phyloP scores from a whole-genome alignment of 2,888 invertebrate genomes.

The Apamea monoglypha region DNA sequence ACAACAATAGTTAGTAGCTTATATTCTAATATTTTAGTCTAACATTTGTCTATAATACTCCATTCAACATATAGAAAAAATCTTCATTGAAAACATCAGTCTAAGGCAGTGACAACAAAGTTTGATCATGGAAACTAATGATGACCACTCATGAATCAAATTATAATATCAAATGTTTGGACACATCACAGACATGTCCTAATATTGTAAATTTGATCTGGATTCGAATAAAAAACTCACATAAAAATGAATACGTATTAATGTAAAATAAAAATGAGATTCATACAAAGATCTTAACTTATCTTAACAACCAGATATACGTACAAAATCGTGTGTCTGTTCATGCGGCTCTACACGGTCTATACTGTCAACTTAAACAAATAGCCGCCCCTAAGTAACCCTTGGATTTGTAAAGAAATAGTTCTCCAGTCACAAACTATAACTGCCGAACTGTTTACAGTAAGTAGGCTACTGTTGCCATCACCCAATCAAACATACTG shows the following conservation, averaged over 20 bases:
- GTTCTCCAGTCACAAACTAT: conserved; percentile 16
- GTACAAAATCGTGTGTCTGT: conserved; percentile 54
- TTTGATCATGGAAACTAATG: conserved; percentile 75
- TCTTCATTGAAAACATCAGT: conserved; percentile 87
- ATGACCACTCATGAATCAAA: conserved; percentile 60
- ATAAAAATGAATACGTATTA: conserved; percentile 57
- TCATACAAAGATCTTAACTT: conserved; percentile 72
- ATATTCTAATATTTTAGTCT: conserved; percentile 78
- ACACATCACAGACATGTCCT: conserved; percentile 51
- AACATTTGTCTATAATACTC: conserved; percentile 83
- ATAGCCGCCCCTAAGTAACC: conserved; percentile 25
- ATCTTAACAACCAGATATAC: conserved; percentile 44
- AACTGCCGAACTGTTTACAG: not conserved
- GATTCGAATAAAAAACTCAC: conserved; percentile 32
- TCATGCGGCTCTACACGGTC: conserved; percentile 35
- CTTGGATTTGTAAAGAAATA: conserved; percentile 17
- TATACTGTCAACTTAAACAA: conserved; percentile 23
- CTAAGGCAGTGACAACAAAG: conserved; percentile 89
- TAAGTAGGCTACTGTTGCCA: not conserved
- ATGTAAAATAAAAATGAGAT: conserved; percentile 74
- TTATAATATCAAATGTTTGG: conserved; percentile 28
- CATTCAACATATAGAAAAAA: conserved; percentile 82
- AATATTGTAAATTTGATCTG: conserved; percentile 44
- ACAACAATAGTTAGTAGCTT: conserved; percentile 85
- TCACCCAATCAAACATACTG: conserved; percentile 9